These are phyloP conservation scores for Enteromius radiatus DNA, from an alignment of 2,797 vertebrate genomes.

Conservation along the genomic window DNA sequence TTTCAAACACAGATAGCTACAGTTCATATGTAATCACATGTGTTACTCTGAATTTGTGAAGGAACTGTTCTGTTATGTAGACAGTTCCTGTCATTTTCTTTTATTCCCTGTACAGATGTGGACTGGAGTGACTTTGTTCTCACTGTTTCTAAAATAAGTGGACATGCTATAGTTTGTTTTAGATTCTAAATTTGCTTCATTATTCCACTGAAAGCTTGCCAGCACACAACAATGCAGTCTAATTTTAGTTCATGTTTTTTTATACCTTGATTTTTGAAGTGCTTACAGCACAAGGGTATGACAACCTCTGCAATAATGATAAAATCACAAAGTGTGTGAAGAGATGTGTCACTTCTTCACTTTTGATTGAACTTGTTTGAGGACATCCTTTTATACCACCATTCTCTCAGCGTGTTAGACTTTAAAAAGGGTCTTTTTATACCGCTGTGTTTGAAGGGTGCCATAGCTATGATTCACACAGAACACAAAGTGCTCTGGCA, in stretches of 20 bases:
- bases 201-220: not conserved
- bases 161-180: not conserved
- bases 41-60: not conserved
- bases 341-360: not conserved
- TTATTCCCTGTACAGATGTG: not conserved
- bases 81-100: not conserved
- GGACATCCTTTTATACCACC: conserved; percentile 14
- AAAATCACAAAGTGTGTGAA: not conserved
- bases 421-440: conserved; percentile 28
- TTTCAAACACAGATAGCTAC: too few species aligned
- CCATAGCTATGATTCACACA: conserved; percentile 41
- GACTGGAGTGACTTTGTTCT: not conserved
- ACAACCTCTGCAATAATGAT: not conserved
- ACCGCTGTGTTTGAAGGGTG: conserved; percentile 28
- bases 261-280: conserved; percentile 18
- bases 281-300: conserved; percentile 6
- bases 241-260: conserved; percentile 9
- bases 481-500: conserved; percentile 30
- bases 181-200: not conserved
- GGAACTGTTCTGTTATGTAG: not conserved
- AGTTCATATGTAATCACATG: not conserved
- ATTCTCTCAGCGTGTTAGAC: conserved; percentile 6
- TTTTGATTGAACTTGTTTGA: conserved; percentile 16
- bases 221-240: not conserved
- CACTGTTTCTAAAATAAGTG: conserved; percentile 7